Evolutionary conservation across 2,113 vertebrate species (phyloP).

Genomic region (Oryzias celebensis): DNA sequence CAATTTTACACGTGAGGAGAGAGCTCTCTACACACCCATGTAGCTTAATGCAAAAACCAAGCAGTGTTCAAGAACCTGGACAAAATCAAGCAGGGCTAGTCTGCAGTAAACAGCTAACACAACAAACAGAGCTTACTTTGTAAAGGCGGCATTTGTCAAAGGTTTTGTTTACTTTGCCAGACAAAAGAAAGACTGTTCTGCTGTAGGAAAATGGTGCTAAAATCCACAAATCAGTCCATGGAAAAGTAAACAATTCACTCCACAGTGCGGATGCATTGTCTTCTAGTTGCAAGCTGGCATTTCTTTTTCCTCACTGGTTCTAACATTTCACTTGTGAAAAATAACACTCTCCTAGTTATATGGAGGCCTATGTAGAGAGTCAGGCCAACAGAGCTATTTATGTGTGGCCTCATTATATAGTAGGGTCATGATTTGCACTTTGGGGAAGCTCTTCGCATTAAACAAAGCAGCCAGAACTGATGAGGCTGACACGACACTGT

Average conservation of each 20-base stretch:
- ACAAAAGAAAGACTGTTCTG: constrained; percentile 42
- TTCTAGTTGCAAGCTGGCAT: constrained; percentile 57
- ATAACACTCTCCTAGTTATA: constrained; percentile 55
- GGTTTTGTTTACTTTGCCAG: constrained; percentile 47
- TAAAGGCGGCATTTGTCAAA: constrained; percentile 43
- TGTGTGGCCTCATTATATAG: constrained; percentile 56
- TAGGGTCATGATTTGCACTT: constrained; percentile 52
- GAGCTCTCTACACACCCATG: constrained; percentile 27
- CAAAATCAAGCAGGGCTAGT: constrained; percentile 45
- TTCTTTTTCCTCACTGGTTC: constrained; percentile 52
- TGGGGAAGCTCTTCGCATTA: constrained; percentile 55
- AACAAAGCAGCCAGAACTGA: constrained; percentile 40
- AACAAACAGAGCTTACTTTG: constrained; percentile 53
- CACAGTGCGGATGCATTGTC: constrained; percentile 61
- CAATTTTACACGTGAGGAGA: constrained; percentile 30
- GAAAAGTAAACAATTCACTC: constrained; percentile 68
- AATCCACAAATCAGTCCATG: constrained; percentile 64
- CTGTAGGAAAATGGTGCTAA: constrained; percentile 44
- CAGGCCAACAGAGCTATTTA: constrained; percentile 70
- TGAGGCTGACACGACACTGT: constrained; percentile 6
- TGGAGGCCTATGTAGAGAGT: constrained; percentile 58
- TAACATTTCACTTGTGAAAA: constrained; percentile 66
- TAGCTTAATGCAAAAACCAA: constrained; percentile 51
- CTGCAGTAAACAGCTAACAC: constrained; percentile 51
- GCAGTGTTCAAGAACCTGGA: constrained; percentile 29